Evolutionary conservation across 2,797 vertebrate species (phyloP).

Genomic region (Pitangus sulphuratus): DNA sequence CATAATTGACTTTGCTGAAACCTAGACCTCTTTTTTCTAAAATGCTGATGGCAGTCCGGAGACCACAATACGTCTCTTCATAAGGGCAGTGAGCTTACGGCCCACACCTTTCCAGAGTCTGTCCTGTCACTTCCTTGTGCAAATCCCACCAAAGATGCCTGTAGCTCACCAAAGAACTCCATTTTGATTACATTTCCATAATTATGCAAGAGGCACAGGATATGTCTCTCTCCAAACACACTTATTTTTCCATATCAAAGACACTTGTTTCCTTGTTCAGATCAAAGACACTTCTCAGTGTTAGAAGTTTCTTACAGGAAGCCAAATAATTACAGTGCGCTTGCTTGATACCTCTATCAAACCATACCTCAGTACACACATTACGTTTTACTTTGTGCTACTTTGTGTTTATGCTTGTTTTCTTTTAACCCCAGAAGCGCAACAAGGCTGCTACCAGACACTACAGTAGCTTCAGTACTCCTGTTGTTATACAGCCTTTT

Average conservation of each 20-base stretch:
- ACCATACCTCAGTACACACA: accelerated
- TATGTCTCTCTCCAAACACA: neutral
- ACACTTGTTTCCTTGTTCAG: slow-evolving; percentile 2
- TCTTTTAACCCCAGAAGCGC: neutral
- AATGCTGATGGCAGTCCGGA: neutral
- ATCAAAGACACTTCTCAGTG: slow-evolving; percentile 2
- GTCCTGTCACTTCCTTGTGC: neutral
- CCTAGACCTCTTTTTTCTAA: neutral
- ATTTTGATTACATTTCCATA: neutral
- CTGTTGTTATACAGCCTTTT: neutral
- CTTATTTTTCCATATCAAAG: neutral
- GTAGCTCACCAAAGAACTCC: neutral
- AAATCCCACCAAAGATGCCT: neutral
- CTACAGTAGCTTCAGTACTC: accelerated
- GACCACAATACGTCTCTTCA: neutral
- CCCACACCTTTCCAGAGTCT: neutral
- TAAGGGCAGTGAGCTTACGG: neutral
- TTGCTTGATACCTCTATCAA: neutral
- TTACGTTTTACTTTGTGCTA: neutral
- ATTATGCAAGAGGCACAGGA: neutral
- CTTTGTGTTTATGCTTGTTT: neutral
- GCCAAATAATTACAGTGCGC: neutral
- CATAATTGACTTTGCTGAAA: neutral
- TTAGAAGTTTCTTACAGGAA: neutral
- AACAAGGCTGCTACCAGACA: neutral